phyloP scores from a whole-genome alignment of 2,113 vertebrate species.

The Peromyscus polionotus region DNA sequence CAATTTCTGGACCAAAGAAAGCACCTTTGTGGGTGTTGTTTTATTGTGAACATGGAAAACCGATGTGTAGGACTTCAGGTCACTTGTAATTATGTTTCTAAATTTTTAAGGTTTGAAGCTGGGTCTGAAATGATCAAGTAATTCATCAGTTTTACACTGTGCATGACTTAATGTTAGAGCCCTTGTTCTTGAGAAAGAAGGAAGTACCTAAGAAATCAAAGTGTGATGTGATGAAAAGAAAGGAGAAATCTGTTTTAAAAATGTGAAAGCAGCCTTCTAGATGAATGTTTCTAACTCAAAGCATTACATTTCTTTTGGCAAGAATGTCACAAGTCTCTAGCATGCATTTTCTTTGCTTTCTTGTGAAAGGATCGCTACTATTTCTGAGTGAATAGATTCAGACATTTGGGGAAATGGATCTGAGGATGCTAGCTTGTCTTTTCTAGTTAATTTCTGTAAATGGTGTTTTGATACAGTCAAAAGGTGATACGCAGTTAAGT shows the following conservation, averaged over 20 bases:
- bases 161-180: not conserved
- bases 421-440: constrained; percentile 20
- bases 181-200: not conserved
- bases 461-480: constrained; percentile 69
- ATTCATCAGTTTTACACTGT: constrained; percentile 9
- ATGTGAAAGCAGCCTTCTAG: constrained; percentile 15
- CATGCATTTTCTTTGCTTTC: not conserved
- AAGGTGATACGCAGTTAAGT: constrained; percentile 70
- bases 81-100: not conserved
- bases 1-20: constrained; percentile 40
- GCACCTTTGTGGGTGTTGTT: not conserved
- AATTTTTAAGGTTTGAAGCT: not conserved
- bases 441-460: constrained; percentile 73
- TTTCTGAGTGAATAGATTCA: constrained; percentile 48
- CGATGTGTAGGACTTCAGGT: not conserved
- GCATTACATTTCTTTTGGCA: not conserved
- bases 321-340: not conserved
- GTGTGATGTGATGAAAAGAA: not conserved
- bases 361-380: not conserved
- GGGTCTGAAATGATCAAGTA: not conserved
- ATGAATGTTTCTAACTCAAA: not conserved
- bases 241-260: not conserved
- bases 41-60: not conserved
- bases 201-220: not conserved
- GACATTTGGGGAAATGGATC: constrained; percentile 35